Evolutionary conservation across 2,113 vertebrate species (phyloP), one percentile per base, ranked within the genome.

Genomic region (Rhabdornis inornatus): DNA sequence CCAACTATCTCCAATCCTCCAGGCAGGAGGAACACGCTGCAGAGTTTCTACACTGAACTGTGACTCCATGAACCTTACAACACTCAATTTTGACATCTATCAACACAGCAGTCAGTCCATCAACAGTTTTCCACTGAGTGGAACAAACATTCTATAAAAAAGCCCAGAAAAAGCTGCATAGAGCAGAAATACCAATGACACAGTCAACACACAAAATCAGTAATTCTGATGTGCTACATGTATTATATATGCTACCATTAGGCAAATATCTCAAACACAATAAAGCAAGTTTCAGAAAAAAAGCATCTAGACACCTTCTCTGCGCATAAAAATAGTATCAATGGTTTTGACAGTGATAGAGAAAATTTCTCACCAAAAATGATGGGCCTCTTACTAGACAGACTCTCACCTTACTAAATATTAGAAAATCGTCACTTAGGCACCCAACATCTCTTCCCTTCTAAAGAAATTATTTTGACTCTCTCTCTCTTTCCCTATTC

Each of bases 401-500:
- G 28, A 22, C 7, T 76, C 18, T 45, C 3, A 3, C 10, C 10
- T 42, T 50, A 39, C 0, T 28, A 6, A 22, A 2, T 47, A 57
- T 6, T 30, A 55, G 18, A 63, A 87, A 79, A 66, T 5, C 5
- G 2, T 49, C 33, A 80, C 24, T 44, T 5, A 30, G 10, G 23
- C 52, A 50, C 30, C 31, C 45, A 20, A 39, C 12, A 59, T n/a
- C 37, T 85, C 42, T 57, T 52, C 25, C 25, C 10, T 63, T 68
- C 50, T 45, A 35, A 18, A 81, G 10, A 35, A 53, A 76, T 22
- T 1, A 53, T 61, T 71, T 35, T 81, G 40, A 8, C 24, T 39
- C 39, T 57, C 57, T 55, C 25, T 19, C 20, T n/a, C 33, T 24
- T 50, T 69, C 13, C 15, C n/a, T 28, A 3, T 59, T 49, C 23